phyloP scores from a whole-genome alignment of 2,797 vertebrate species.

The Malurus splendens region DNA sequence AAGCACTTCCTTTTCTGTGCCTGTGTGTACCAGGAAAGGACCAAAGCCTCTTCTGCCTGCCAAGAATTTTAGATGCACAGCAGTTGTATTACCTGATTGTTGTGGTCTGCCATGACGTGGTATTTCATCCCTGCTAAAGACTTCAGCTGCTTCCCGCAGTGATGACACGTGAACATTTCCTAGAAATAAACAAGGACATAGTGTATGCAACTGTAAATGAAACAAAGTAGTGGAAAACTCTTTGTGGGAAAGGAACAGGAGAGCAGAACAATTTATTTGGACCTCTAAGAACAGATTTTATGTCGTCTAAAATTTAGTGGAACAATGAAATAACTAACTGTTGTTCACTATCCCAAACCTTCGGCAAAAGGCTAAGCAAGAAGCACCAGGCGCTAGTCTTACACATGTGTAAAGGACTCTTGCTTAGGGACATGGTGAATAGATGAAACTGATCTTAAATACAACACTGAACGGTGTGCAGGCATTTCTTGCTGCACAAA shows the following conservation, averaged over 20 bases:
- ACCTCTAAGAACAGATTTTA: neutral
- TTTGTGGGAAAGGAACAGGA: neutral
- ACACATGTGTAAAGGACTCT: neutral
- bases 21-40: neutral
- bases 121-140: slow-evolving; percentile 94
- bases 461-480: neutral
- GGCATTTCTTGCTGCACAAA: neutral
- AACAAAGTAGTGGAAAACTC: neutral
- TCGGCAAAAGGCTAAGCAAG: neutral
- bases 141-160: slow-evolving; percentile 91
- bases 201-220: neutral
- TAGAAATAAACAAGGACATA: slow-evolving; percentile 47
- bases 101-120: slow-evolving; percentile 95
- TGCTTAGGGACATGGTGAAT: neutral
- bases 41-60: neutral
- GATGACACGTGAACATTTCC: slow-evolving; percentile 87
- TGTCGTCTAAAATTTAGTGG: neutral
- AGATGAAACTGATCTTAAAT: neutral
- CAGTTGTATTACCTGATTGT: slow-evolving; percentile 78
- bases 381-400: neutral
- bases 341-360: neutral
- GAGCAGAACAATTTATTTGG: neutral
- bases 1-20: neutral
- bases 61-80: neutral
- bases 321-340: neutral